Evolutionary conservation across 2,888 invertebrate genomes (phyloP).

Genomic region (Erebia epiphron): DNA sequence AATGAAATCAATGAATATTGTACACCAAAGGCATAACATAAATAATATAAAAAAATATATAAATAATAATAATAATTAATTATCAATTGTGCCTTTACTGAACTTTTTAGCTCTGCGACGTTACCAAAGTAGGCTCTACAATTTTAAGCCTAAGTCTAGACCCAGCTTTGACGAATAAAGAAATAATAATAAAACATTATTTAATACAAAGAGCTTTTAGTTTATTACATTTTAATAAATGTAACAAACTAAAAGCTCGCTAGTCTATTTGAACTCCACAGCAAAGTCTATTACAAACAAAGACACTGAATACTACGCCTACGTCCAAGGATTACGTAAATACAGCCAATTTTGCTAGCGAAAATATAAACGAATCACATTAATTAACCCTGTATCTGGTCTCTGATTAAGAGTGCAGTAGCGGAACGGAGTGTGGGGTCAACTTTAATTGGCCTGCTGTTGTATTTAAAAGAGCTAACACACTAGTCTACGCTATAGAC

Average conservation of each 20-base stretch:
- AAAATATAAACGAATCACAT: conserved; percentile 75
- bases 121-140: too few relatives aligned
- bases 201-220: background rate
- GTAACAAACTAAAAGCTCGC: too few relatives aligned
- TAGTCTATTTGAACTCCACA: background rate
- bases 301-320: conserved; percentile 9
- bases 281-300: conserved; percentile 9
- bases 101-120: too few relatives aligned
- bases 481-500: conserved; percentile 2
- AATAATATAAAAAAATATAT: too few relatives aligned
- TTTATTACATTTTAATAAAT: conserved; percentile 2
- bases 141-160: too few relatives aligned
- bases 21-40: too few relatives aligned
- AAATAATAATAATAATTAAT: too few relatives aligned
- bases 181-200: background rate
- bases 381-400: conserved; percentile 78
- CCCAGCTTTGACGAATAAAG: too few relatives aligned
- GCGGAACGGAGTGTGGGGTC: conserved; percentile 70
- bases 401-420: conserved; percentile 79
- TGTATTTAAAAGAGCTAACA: conserved; percentile 48
- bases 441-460: conserved; percentile 75
- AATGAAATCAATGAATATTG: too few relatives aligned
- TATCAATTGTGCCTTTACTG: too few relatives aligned
- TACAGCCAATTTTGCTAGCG: conserved; percentile 53
- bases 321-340: conserved; percentile 48